A percentile compares a stretch with the other conserved stretches of the same genome.
Evolutionary conservation across 1,140 invertebrate species (phyloP).

Genomic region (Gryon sp.): DNA sequence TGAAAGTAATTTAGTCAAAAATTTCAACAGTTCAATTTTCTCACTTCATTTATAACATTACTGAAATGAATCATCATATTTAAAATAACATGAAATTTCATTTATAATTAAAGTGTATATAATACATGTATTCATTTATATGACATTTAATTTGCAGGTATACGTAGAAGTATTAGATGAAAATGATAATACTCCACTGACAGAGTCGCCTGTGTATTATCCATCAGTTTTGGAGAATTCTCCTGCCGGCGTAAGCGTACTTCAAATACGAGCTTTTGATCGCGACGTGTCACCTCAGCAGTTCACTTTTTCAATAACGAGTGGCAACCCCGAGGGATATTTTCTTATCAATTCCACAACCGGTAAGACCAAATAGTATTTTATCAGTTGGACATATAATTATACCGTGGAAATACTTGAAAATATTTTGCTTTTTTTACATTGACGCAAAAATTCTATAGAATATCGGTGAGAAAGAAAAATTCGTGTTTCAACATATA

Average conservation of each 20-base stretch:
- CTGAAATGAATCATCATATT: too few species aligned
- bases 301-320: slow-evolving; percentile 90
- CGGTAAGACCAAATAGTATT: slow-evolving; percentile 82
- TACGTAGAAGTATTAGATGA: slow-evolving; percentile 93
- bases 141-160: slow-evolving; percentile 85
- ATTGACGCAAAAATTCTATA: too few species aligned
- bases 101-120: too few species aligned
- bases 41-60: too few species aligned
- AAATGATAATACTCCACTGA: slow-evolving; percentile 96
- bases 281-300: slow-evolving; percentile 85
- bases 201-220: slow-evolving; percentile 91
- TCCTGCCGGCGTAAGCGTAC: slow-evolving; percentile 85
- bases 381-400: slow-evolving; percentile 4
- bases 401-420: not conserved
- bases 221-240: slow-evolving; percentile 91
- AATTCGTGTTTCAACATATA: too few species aligned
- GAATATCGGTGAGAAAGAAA: too few species aligned
- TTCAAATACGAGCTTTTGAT: slow-evolving; percentile 89
- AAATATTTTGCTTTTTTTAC: not conserved
- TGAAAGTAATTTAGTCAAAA: too few species aligned
- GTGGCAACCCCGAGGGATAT: slow-evolving; percentile 93
- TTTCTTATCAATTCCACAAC: slow-evolving; percentile 92
- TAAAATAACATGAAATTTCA: too few species aligned
- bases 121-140: too few species aligned
- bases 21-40: too few species aligned